These are phyloP conservation scores for Hermaeophaga mercurialis DNA, from an alignment of 2,888 invertebrate species.

Conservation along the genomic window DNA sequence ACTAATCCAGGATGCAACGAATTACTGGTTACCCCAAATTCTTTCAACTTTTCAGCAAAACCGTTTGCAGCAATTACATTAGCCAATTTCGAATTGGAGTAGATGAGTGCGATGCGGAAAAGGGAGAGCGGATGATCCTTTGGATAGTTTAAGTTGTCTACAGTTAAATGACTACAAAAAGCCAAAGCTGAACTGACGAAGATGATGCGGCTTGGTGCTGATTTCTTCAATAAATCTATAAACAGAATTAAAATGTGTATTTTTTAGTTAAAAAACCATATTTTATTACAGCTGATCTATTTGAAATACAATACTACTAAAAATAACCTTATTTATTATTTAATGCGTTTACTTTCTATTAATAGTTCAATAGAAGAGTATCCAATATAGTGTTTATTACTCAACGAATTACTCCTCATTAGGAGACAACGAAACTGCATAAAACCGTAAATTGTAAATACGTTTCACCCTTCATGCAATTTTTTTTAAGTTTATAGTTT, in stretches of 20 bases:
- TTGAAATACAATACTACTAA: no score
- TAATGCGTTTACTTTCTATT: no score
- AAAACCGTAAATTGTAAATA: no score
- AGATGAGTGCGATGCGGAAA: conserved; percentile 43
- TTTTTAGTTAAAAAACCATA: no score
- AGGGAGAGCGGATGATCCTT: conserved; percentile 39
- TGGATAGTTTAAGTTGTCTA: conserved; percentile 47
- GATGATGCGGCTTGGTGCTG: conserved; percentile 51
- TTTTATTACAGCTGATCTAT: no score
- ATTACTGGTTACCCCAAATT: conserved; percentile 50
- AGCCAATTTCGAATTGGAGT: conserved; percentile 53
- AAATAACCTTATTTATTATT: no score
- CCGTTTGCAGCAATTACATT: conserved; percentile 52
- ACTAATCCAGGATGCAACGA: conserved; percentile 54
- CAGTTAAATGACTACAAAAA: conserved; percentile 44
- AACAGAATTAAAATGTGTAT: conserved; percentile 10
- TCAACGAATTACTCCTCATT: no score
- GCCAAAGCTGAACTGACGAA: conserved; percentile 50
- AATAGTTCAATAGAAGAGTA: no score
- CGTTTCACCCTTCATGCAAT: no score
- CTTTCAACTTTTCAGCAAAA: conserved; percentile 49
- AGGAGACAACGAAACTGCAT: no score
- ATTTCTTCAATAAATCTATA: conserved; percentile 52
- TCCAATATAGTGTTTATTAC: no score
- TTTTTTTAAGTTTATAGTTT: no score